These are phyloP conservation scores for Hypolimnas misippus DNA, from an alignment of 2,888 invertebrate genomes.

Conservation along the genomic window DNA sequence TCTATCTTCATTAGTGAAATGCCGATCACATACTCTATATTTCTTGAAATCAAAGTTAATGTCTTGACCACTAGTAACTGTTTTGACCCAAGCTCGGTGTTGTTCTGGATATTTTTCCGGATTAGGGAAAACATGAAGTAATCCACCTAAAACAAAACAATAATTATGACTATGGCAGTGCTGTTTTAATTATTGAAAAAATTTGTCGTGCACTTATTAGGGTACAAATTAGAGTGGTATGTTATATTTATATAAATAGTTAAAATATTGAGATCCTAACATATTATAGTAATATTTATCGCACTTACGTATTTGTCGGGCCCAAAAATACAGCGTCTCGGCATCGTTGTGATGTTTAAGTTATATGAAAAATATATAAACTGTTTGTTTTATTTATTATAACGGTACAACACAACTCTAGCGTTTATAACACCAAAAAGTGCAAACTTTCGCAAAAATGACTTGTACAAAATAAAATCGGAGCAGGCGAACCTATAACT, in stretches of 20 bases:
- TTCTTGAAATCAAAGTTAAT: neutral
- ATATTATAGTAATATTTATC: neutral
- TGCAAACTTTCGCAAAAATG: neutral
- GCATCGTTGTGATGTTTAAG: neutral
- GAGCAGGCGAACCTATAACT: neutral
- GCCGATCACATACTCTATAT: neutral
- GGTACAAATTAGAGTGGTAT: neutral
- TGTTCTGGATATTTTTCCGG: neutral
- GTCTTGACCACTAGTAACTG: neutral
- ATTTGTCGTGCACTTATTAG: neutral
- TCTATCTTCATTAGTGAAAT: neutral
- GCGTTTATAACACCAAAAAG: neutral
- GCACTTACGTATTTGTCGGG: neutral
- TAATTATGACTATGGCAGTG: neutral
- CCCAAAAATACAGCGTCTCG: neutral
- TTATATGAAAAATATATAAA: no score
- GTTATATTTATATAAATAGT: neutral
- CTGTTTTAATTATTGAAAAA: neutral
- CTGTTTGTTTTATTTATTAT: no score
- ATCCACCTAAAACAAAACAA: neutral
- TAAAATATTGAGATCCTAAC: neutral
- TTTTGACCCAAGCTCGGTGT: neutral
- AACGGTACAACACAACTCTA: slow-evolving; percentile 1
- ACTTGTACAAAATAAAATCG: neutral
- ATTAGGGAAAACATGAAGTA: neutral